phyloP scores from a whole-genome alignment of 1,140 invertebrate genomes.

The Brachionus plicatilis region DNA sequence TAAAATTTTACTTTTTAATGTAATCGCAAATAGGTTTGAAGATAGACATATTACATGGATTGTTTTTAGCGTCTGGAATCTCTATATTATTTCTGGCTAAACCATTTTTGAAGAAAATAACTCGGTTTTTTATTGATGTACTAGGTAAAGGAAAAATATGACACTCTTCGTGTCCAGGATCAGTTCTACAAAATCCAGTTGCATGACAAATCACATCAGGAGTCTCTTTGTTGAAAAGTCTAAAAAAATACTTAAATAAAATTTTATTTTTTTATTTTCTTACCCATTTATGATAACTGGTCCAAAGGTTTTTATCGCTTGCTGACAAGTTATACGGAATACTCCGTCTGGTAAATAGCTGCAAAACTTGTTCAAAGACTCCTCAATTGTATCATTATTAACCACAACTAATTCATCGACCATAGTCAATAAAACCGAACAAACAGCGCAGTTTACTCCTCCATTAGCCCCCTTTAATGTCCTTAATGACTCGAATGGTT shows the following conservation, averaged over 20 bases:
- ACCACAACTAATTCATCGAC: slow-evolving; percentile 47
- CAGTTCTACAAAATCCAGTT: slow-evolving; percentile 45
- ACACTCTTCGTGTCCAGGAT: slow-evolving; percentile 43
- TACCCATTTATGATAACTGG: slow-evolving; percentile 45
- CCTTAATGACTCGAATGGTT: not conserved
- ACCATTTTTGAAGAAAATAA: not conserved
- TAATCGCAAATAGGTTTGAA: slow-evolving; percentile 43
- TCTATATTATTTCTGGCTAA: not conserved
- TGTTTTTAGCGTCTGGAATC: not conserved
- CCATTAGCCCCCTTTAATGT: not conserved
- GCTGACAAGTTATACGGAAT: slow-evolving; percentile 43
- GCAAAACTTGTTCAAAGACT: slow-evolving; percentile 46
- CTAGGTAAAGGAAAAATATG: slow-evolving; percentile 43
- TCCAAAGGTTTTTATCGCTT: slow-evolving; percentile 42
- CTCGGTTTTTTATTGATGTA: not conserved
- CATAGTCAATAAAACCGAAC: slow-evolving; percentile 48
- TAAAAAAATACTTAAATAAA: slow-evolving; percentile 35
- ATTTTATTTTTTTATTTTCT: not conserved
- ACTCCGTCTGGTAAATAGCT: slow-evolving; percentile 43
- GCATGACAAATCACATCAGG: slow-evolving; percentile 49
- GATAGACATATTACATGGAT: not conserved
- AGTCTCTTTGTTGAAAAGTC: slow-evolving; percentile 45
- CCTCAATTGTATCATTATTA: slow-evolving; percentile 47
- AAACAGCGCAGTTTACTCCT: slow-evolving; percentile 44
- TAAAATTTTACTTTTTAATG: slow-evolving; percentile 33